phyloP scores from a whole-genome alignment of 2,797 vertebrate species.

The Labroides dimidiatus region DNA sequence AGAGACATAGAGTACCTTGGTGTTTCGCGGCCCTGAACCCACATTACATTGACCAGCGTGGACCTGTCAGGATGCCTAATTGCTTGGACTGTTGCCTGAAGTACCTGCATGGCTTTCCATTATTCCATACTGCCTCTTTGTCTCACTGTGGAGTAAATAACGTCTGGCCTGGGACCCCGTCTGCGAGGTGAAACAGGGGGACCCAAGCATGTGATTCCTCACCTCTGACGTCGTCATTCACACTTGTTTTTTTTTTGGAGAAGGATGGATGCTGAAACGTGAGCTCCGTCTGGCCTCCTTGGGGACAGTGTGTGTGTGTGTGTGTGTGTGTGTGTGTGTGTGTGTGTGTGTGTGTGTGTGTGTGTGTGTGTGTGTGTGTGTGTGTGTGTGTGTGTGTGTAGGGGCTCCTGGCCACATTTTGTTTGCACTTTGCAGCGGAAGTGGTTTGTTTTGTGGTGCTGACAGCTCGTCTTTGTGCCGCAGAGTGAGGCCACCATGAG shows the following conservation, averaged over 20 bases:
- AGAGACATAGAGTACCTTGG: neutral
- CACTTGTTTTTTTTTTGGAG: slow-evolving; percentile 59
- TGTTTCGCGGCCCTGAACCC: neutral
- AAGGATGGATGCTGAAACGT: slow-evolving; percentile 58
- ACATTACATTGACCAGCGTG: neutral
- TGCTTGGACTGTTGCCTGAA: slow-evolving; percentile 22
- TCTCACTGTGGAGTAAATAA: slow-evolving; percentile 7
- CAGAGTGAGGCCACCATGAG: slow-evolving; percentile 72
- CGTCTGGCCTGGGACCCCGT: slow-evolving; percentile 9
- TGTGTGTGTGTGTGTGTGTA: slow-evolving; percentile 6
- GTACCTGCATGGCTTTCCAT: slow-evolving; percentile 25
- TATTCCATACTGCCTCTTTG: slow-evolving; percentile 21
- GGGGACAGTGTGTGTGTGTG: slow-evolving; percentile 6
- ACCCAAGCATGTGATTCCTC: slow-evolving; percentile 54
- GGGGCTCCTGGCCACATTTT: slow-evolving; percentile 56
- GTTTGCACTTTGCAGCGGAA: slow-evolving; percentile 69
- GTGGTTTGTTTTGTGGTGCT: slow-evolving; percentile 76
- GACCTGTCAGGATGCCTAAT: slow-evolving; percentile 35
- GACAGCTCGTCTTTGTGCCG: slow-evolving; percentile 76
- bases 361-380: neutral
- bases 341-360: slow-evolving; percentile 2
- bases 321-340: slow-evolving; percentile 6
- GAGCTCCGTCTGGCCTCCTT: slow-evolving; percentile 60
- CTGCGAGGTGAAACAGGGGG: slow-evolving; percentile 35
- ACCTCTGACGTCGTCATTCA: slow-evolving; percentile 63